A percentile compares a stretch with the other conserved stretches of the same genome.
These are phyloP conservation scores for human (Homo sapiens) DNA, from an alignment of 2,113 vertebrate genomes.

Conservation along the genomic window GRCh38 chr5:30630001-30630500, in stretches of 20 bases:
- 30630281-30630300: not conserved
- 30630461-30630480: not conserved
- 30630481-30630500: conserved; percentile 52
- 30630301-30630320: not conserved
- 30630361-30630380: not conserved
- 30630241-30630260: not conserved
- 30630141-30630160: not conserved
- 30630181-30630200: not conserved
- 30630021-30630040: not conserved
- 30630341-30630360: not conserved
- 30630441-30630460: conserved; percentile 14
- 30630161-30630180: not conserved
- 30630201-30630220: conserved; percentile 1
- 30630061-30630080: not conserved
- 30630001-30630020: not conserved
- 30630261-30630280: not conserved
- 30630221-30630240: not conserved
- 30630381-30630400: not conserved
- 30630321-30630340: not conserved
- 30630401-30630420: not conserved
- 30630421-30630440: not conserved
- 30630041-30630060: not conserved
- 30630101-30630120: not conserved
- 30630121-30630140: not conserved
- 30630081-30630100: not conserved